These are phyloP conservation scores for Ligdia adustata DNA, from an alignment of 2,888 invertebrate genomes.

Conservation along the genomic window DNA sequence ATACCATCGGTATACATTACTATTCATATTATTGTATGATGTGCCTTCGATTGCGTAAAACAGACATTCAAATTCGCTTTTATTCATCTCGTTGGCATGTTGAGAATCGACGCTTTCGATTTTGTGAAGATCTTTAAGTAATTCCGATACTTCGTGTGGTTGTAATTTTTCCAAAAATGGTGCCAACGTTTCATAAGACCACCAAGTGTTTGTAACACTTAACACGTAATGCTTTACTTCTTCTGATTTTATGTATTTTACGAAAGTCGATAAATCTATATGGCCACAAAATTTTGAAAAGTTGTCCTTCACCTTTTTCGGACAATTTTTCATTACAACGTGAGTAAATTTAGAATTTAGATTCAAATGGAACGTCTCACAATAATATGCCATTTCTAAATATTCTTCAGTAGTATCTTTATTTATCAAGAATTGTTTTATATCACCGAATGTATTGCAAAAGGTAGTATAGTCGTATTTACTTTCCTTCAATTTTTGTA, in stretches of 20 bases:
- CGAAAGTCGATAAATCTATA: constrained; percentile 56
- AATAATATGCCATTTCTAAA: constrained; percentile 45
- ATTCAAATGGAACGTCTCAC: not conserved
- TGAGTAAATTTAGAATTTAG: constrained; percentile 53
- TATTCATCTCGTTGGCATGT: constrained; percentile 30
- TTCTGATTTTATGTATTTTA: constrained; percentile 49
- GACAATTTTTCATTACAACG: constrained; percentile 52
- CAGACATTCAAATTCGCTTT: constrained; percentile 31
- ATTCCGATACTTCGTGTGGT: constrained; percentile 1
- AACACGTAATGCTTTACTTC: constrained; percentile 50
- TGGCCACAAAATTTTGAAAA: constrained; percentile 46
- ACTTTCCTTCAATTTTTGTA: constrained; percentile 1
- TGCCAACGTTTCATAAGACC: constrained; percentile 38
- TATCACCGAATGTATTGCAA: not conserved
- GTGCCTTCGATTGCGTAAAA: constrained; percentile 30
- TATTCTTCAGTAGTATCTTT: constrained; percentile 39
- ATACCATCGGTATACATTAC: constrained; percentile 50
- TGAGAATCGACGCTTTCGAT: not conserved
- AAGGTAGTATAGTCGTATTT: constrained; percentile 10
- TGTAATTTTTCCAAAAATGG: constrained; percentile 12
- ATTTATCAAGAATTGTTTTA: constrained; percentile 35
- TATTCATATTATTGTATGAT: no score
- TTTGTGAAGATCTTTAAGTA: not conserved
- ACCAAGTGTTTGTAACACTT: constrained; percentile 14
- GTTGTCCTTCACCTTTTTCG: constrained; percentile 48